Base-by-base conservation (phyloP, 23 tunicate genomes). In the Aplidium turbinatum region DNA sequence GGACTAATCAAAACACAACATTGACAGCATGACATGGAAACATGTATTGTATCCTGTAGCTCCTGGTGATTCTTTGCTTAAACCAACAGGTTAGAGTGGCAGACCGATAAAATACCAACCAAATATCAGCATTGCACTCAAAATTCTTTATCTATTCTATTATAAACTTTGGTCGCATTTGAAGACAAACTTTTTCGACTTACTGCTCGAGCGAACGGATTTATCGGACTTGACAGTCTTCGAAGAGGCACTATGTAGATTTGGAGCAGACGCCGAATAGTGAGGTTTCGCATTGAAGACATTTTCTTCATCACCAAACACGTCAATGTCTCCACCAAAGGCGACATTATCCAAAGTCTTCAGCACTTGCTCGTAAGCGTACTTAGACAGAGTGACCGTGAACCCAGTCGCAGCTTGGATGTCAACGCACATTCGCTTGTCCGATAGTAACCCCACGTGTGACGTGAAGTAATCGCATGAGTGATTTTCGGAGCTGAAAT, bases 301-400 rank as follows among this genome's bases (percentile, higher is more conserved):
- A n/a, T n/a, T 42, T 42, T 31, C 46, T 34, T 23, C 18, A 33
- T 62, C 77, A 4, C 27, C 48, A 29, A 72, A 33, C 23, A 20
- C 52, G 69, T 91, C 91, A 16, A 91, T 84, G 68, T 91, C 89
- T 21, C 83, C 91, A 23, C 97, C 91, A 45, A 28, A 91, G 9
- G 91, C 47, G 19, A 93, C 70, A 52, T 93, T 90, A 69, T 93
- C 98, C 38, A 93, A 52, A 2, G 98, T 93, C 58, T 93, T 93
- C 48, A 93, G 73, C 20, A 93, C 71, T 64, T 93, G 98, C 57
- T 93, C 98, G 69, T 93, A 93, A 1, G 84, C 88, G 25, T 35
- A 52, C 62, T 93, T 93, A 11, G 93, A 85, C 47, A 93, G 70
- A 0, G 83, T 75, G 35, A 93, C 82, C 13, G 86, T 67, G 70